Evolutionary conservation across 2,113 vertebrate species (phyloP).

Genomic region (Cariama cristata): DNA sequence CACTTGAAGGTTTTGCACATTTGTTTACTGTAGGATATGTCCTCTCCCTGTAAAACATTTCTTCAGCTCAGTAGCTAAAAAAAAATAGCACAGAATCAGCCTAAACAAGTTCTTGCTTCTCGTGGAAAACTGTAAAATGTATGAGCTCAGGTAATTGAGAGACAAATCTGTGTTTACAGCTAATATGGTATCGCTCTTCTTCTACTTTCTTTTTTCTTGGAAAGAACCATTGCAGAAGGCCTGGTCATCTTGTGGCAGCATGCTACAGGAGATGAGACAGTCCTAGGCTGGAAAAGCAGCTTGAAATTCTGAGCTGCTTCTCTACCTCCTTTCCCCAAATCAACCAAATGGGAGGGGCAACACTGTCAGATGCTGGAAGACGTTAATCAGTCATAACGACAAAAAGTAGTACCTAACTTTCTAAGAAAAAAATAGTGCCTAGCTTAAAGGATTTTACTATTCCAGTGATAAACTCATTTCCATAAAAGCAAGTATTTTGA

Average conservation of each 20-base stretch:
- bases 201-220: not conserved
- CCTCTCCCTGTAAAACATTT: not conserved
- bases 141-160: not conserved
- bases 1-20: not conserved
- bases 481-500: not conserved
- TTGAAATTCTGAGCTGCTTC: not conserved
- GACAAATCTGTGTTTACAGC: not conserved
- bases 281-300: not conserved
- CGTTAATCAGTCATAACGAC: not conserved
- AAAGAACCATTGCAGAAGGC: not conserved
- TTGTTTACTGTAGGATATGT: not conserved
- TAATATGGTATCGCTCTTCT: not conserved
- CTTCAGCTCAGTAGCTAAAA: not conserved
- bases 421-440: not conserved
- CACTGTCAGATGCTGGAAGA: not conserved
- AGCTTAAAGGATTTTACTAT: not conserved
- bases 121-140: not conserved
- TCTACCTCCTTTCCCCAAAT: not conserved
- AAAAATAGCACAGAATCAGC: not conserved
- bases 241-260: not conserved
- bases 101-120: conserved; percentile 12
- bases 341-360: not conserved
- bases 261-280: not conserved
- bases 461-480: not conserved
- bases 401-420: not conserved